A percentile compares a stretch with the other conserved stretches of the same genome.
These are phyloP conservation scores for Cancer borealis DNA, from an alignment of 2,888 invertebrate genomes.

Conservation along the genomic window DNA sequence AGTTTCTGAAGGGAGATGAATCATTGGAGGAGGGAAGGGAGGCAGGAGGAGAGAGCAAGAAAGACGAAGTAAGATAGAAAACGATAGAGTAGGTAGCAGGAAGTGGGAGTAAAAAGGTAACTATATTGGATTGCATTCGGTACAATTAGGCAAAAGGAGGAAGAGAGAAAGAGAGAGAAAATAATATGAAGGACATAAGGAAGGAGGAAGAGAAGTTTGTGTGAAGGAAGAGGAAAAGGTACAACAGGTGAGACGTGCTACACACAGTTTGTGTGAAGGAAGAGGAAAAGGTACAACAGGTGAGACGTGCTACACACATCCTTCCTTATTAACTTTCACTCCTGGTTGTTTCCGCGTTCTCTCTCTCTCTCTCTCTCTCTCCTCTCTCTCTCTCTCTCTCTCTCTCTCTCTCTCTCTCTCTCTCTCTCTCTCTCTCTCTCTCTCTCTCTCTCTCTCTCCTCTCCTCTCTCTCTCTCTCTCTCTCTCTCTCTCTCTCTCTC, in stretches of 20 bases:
- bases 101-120: no score
- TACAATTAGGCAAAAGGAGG: not conserved
- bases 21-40: not conserved
- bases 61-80: not conserved
- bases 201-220: not conserved
- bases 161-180: not conserved
- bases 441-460: not conserved
- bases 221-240: not conserved
- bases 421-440: not conserved
- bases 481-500: no score
- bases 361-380: not conserved
- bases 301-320: not conserved
- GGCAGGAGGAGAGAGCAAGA: not conserved
- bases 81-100: not conserved
- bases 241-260: not conserved
- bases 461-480: no score
- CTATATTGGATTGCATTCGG: no score
- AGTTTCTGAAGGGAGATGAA: not conserved
- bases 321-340: not conserved
- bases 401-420: not conserved
- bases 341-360: no score
- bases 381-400: not conserved
- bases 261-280: not conserved
- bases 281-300: not conserved
- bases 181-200: not conserved